Evolutionary conservation across 2,888 invertebrate species (phyloP).

Genomic region (Arge pagana): DNA sequence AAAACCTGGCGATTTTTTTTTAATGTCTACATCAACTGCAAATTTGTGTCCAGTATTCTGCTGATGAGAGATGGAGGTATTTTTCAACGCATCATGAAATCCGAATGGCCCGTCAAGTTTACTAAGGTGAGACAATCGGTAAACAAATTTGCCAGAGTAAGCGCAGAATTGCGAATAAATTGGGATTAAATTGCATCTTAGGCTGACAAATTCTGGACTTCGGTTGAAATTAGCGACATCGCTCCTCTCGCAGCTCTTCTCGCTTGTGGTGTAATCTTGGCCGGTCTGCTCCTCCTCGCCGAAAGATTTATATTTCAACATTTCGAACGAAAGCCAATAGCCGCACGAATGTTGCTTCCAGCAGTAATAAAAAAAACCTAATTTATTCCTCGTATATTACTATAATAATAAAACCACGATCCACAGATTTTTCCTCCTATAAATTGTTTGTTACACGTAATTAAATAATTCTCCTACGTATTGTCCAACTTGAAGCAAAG

Average conservation of each 20-base stretch:
- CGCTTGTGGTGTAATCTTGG: slow-evolving; percentile 33
- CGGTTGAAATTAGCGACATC: slow-evolving; percentile 47
- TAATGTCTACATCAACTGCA: background rate
- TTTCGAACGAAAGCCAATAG: background rate
- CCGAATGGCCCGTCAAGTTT: slow-evolving; percentile 12
- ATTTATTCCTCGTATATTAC: no score
- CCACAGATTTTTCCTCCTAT: no score
- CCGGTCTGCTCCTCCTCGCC: slow-evolving; percentile 30
- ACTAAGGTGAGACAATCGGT: slow-evolving; percentile 12
- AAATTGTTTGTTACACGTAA: no score
- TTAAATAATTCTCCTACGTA: no score
- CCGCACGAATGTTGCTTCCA: no score
- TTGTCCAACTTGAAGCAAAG: no score
- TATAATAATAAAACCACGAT: no score
- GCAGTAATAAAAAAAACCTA: no score
- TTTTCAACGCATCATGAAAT: slow-evolving; percentile 45
- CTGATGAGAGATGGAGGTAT: slow-evolving; percentile 51
- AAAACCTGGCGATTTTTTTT: background rate
- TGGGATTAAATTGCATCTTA: slow-evolving; percentile 16
- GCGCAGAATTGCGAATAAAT: background rate
- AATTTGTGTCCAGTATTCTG: slow-evolving; percentile 41
- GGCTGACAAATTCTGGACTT: slow-evolving; percentile 35
- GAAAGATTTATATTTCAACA: slow-evolving; percentile 31
- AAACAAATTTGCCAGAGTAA: background rate
- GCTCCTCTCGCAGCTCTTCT: slow-evolving; percentile 44